These are phyloP conservation scores for Decapterus maruadsi DNA, from an alignment of 2,797 vertebrate species.

Conservation along the genomic window DNA sequence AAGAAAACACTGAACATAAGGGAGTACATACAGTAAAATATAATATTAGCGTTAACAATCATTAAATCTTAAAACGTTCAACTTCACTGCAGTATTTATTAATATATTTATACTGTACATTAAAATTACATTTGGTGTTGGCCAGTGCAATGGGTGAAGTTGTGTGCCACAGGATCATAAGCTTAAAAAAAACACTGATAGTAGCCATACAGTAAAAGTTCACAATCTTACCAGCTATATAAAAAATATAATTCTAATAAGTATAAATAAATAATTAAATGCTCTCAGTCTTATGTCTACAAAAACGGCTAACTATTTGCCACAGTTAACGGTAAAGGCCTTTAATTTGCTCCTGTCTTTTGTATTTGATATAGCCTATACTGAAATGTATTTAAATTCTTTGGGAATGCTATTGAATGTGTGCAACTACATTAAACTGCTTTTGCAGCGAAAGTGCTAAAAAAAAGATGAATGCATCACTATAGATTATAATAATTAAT, in stretches of 20 bases:
- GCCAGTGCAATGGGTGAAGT: conserved; percentile 27
- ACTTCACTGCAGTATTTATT: conserved; percentile 34
- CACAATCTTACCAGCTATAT: neutral
- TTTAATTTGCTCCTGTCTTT: neutral
- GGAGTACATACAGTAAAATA: neutral
- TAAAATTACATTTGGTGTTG: conserved; percentile 28
- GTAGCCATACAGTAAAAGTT: neutral
- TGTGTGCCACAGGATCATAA: neutral
- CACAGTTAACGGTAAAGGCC: rapidly evolving
- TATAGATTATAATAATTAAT: neutral
- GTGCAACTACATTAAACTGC: neutral
- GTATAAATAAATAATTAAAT: conserved; percentile 56
- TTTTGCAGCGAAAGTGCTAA: conserved; percentile 3
- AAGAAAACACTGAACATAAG: neutral
- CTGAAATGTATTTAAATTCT: neutral
- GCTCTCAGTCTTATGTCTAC: neutral
- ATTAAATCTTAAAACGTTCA: conserved; percentile 16
- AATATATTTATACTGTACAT: conserved; percentile 41
- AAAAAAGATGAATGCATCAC: neutral
- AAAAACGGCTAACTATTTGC: neutral
- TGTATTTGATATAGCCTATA: neutral
- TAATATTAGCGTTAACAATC: neutral
- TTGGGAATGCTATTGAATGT: neutral
- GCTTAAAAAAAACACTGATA: conserved; percentile 2
- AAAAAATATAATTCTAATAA: conserved; percentile 5